These are phyloP conservation scores for Alligator mississippiensis DNA, from an alignment of 2,113 vertebrate genomes.

Conservation along the genomic window DNA sequence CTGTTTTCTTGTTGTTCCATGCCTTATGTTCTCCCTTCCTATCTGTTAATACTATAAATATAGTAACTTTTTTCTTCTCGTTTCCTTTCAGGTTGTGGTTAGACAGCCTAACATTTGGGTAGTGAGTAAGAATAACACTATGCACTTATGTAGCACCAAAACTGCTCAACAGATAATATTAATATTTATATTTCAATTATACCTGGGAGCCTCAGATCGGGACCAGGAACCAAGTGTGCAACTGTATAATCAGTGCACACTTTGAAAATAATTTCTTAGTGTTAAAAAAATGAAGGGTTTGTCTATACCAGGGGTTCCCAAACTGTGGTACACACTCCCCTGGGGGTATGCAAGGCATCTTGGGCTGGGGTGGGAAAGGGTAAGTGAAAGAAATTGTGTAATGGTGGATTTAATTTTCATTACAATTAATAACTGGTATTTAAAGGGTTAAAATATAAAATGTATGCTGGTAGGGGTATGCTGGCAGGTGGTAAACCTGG, in stretches of 20 bases:
- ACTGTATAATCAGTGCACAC: background rate
- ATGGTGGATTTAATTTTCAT: no score
- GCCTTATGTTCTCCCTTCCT: background rate
- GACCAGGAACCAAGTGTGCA: background rate
- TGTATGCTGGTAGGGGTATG: no score
- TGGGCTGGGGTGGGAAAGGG: no score
- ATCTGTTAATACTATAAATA: background rate
- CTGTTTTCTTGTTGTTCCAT: background rate
- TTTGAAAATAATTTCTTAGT: background rate
- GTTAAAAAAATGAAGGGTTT: no score
- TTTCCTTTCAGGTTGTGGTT: background rate
- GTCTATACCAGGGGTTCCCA: no score
- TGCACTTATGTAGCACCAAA: background rate
- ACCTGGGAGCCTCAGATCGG: background rate
- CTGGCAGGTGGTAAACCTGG: no score
- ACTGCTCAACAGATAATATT: background rate
- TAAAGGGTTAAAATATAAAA: no score
- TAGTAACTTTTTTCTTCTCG: background rate
- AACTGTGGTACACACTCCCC: no score
- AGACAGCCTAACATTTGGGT: background rate
- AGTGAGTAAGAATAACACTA: background rate
- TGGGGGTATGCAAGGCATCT: no score
- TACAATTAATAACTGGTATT: no score
- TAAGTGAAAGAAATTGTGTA: no score
- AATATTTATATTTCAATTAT: fast-evolving